Conservation (phyloP, 1,140 invertebrate species). For the Drosophila grimshawi region DNA sequence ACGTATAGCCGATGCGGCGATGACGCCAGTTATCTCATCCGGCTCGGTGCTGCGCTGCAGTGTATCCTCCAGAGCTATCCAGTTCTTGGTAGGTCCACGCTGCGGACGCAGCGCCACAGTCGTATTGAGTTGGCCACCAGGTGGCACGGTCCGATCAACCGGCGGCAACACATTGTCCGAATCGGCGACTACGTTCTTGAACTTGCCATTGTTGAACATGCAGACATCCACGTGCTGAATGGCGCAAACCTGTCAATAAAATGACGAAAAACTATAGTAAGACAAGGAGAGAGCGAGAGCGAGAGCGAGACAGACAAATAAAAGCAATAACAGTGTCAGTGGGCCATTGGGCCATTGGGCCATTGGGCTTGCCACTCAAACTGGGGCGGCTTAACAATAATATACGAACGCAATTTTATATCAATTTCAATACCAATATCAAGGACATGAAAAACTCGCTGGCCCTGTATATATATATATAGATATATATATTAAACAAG, state of each 20-base stretch:
- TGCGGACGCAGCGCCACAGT: constrained; percentile 89
- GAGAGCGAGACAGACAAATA: neutral
- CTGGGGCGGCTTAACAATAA: neutral
- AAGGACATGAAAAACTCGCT: constrained; percentile 11
- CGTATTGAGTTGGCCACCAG: constrained; percentile 87
- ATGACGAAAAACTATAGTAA: neutral
- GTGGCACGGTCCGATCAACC: constrained; percentile 85
- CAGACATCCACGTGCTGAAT: constrained; percentile 99
- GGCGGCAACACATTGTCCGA: constrained; percentile 87
- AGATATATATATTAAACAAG: no score
- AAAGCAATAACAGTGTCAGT: constrained; percentile 9
- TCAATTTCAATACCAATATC: constrained; percentile 28
- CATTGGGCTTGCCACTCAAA: constrained; percentile 14
- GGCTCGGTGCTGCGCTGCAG: constrained; percentile 80
- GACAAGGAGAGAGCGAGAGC: neutral
- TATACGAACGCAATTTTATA: constrained; percentile 15
- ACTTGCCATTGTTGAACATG: constrained; percentile 99
- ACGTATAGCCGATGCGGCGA: constrained; percentile 79
- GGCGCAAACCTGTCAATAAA: constrained; percentile 89
- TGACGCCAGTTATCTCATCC: constrained; percentile 78
- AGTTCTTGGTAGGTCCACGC: constrained; percentile 86
- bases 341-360: constrained; percentile 14
- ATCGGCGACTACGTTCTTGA: constrained; percentile 98
- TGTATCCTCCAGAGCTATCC: constrained; percentile 82
- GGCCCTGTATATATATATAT: neutral